Percentiles rank a stretch among this genome's conserved stretches.
phyloP scores from a whole-genome alignment of 2,888 invertebrate species.

The Yponomeuta malinellus region DNA sequence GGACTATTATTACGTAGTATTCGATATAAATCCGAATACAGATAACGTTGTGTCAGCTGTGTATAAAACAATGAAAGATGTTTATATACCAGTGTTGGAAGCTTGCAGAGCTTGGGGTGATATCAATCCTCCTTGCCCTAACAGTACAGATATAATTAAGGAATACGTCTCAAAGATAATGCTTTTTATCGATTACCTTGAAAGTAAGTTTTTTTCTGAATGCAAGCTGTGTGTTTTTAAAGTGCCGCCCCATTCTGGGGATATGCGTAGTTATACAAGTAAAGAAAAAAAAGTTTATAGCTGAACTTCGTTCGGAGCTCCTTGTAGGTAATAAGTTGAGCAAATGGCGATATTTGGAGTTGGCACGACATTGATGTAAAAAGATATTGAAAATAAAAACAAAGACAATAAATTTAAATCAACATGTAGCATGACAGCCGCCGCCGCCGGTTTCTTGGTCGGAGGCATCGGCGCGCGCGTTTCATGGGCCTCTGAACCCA shows the following conservation, averaged over 20 bases:
- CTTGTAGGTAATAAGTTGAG: too few relatives aligned
- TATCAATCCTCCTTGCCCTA: slow-evolving; percentile 64
- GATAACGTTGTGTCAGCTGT: slow-evolving; percentile 65
- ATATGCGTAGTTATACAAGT: too few relatives aligned
- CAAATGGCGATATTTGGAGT: too few relatives aligned
- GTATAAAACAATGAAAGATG: slow-evolving; percentile 44
- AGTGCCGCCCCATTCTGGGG: background rate
- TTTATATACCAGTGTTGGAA: slow-evolving; percentile 51
- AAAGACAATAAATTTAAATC: too few relatives aligned
- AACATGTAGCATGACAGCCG: too few relatives aligned
- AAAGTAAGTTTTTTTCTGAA: slow-evolving; percentile 41
- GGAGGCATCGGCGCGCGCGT: too few relatives aligned
- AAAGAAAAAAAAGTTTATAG: too few relatives aligned
- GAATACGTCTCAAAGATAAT: slow-evolving; percentile 57
- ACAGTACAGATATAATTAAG: slow-evolving; percentile 51
- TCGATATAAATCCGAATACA: slow-evolving; percentile 52
- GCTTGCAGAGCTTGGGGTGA: slow-evolving; percentile 60
- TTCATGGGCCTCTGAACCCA: too few relatives aligned
- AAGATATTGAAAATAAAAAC: too few relatives aligned
- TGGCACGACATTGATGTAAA: too few relatives aligned
- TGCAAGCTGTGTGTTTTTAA: background rate
- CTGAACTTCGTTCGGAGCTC: too few relatives aligned
- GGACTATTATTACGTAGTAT: slow-evolving; percentile 52
- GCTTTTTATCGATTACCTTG: slow-evolving; percentile 62
- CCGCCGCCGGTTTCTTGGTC: too few relatives aligned